Percentiles rank a stretch among this genome's conserved stretches.
Evolutionary conservation across 2,113 vertebrate genomes (phyloP).

Genomic region (Sclerurus mexicanus): DNA sequence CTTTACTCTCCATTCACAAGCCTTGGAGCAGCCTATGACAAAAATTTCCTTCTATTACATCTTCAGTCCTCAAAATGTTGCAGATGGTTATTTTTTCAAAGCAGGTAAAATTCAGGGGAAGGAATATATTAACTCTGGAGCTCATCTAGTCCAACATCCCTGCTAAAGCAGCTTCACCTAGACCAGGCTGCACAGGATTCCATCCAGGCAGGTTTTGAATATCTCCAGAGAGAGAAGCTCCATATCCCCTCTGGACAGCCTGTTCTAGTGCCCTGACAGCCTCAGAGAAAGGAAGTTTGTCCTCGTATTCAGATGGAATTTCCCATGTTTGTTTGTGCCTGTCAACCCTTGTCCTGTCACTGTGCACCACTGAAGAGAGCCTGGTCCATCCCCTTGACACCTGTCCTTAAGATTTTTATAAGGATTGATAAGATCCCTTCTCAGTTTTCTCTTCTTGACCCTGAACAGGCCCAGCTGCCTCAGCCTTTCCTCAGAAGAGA

Average conservation of each 20-base stretch:
- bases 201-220: background rate
- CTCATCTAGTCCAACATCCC: background rate
- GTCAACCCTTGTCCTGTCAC: background rate
- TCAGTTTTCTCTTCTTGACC: background rate
- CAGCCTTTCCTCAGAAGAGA: background rate
- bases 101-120: background rate
- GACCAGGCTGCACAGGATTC: background rate
- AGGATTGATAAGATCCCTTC: background rate
- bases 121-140: background rate
- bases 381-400: background rate
- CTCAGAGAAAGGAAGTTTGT: background rate
- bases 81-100: background rate
- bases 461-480: background rate
- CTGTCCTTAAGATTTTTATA: background rate
- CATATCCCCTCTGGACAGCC: background rate
- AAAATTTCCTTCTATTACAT: background rate
- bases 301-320: background rate
- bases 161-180: background rate
- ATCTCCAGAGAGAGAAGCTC: background rate
- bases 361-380: background rate
- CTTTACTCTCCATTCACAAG: background rate
- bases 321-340: background rate
- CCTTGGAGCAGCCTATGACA: background rate
- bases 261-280: background rate
- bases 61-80: background rate